Evolutionary conservation across 2,113 vertebrate species (phyloP), one percentile per base, ranked within the genome.

Genomic region (Charina bottae): DNA sequence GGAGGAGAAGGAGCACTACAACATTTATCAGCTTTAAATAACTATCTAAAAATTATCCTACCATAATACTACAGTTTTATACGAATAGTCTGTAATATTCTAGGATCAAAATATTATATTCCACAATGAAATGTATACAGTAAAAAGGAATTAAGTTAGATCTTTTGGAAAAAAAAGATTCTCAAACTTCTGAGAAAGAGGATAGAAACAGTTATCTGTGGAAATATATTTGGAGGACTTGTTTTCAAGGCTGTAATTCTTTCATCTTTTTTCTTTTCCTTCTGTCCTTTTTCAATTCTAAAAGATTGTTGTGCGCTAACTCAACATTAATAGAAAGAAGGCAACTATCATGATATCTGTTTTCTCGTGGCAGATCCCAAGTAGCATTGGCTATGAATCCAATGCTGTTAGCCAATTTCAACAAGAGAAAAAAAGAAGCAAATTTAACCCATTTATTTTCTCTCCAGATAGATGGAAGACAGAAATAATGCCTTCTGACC

Each of bases 291-390:
- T 85, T 56, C 17, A 87, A 86, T 58, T 90, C 83, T 93, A 84
- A 88, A 72, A 37, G 42, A 72, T 58, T 87, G 84, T 56, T 59
- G 87, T 90, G 28, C 54, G 37, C 55, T 54, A 88, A 72, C 33
- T 89, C 28, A 4, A 72, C 83, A 15, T 54, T 87, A 72, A 91
- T 49, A 87, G 92, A 91, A 95, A 92, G 95, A 96, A 0, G 2
- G 85, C 54, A 46, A 95, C 93, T 92, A 93, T 89, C 94, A 92
- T 95, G 94, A 89, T 93, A 90, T 92, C 94, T 95, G 93, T 94
- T 97, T 96, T 95, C 92, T 95, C 91, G 64, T 83, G 94, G 96
- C 96, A 96, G 95, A 97, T 94, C 96, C 94, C 94, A 96, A 92
- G 89, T 84, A 94, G 95, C 85, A 92, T 92, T 96, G 97, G 96